Conservation (phyloP, 2,888 invertebrate species). For the Acleris holmiana region DNA sequence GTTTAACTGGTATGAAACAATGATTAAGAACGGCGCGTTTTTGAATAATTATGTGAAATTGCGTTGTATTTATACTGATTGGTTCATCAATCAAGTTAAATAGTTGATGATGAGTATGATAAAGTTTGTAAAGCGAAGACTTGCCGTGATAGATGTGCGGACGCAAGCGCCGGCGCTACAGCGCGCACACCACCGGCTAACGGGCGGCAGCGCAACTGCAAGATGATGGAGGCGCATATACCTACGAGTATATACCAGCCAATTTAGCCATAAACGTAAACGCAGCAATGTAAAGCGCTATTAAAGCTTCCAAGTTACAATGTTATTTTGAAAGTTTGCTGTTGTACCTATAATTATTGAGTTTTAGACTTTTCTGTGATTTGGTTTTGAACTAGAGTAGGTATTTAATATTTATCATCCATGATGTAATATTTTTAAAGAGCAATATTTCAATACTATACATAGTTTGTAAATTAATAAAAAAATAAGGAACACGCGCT, state of each 20-base stretch:
- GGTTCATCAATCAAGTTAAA: background rate
- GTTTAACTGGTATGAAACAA: constrained; percentile 11
- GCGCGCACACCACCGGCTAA: constrained; percentile 7
- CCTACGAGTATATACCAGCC: constrained; percentile 1
- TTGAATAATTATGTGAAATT: background rate
- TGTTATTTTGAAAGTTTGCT: constrained; percentile 25
- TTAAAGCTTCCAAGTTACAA: constrained; percentile 21
- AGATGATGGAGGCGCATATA: constrained; percentile 3
- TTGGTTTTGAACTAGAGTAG: too few species aligned
- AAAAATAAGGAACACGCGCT: too few species aligned
- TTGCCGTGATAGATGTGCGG: constrained; percentile 1
- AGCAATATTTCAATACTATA: too few species aligned
- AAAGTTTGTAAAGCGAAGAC: background rate
- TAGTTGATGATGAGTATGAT: background rate
- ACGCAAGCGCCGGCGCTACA: constrained; percentile 1
- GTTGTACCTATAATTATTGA: background rate
- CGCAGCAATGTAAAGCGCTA: constrained; percentile 12
- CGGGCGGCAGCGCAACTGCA: constrained; percentile 3
- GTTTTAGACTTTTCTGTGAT: too few species aligned
- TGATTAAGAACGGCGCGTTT: constrained; percentile 4
- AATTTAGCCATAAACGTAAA: constrained; percentile 30
- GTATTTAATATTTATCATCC: too few species aligned
- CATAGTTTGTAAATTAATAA: too few species aligned
- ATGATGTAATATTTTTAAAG: too few species aligned
- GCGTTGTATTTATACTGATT: background rate